Base-by-base conservation (phyloP, 2,888 invertebrate species). In the Melikaiella ostensackeni region DNA sequence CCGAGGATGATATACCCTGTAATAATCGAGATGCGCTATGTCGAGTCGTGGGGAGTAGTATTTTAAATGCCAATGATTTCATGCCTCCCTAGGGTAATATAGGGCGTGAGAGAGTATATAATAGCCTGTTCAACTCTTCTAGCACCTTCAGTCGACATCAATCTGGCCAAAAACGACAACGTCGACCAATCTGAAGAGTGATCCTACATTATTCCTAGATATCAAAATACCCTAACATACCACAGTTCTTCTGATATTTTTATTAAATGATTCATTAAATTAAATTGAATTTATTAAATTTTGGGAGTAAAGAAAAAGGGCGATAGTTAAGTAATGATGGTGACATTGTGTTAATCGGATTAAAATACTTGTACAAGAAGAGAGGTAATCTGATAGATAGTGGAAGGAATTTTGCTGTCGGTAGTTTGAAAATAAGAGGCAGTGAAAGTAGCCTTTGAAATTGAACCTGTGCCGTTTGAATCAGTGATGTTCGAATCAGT, bases 1-100 rank as follows among this genome's bases (percentile, higher is more conserved):
- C 75, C 4, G 75, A 77, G 61, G 70, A 70, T 77, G 70, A 75
- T 75, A 70, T 66, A 77, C 38, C 42, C 59, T 35, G 42, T 74
- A 64, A 75, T 64, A 59, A 63, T 75, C 55, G 74, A 35, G 19
- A 57, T 66, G 38, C 38, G 80, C 78, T 77, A 74, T 77, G 74
- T 30, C 73, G 77, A 66, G 66, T 80, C 76, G 74, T 75, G 80
- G 82, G 83, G 83, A 85, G 88, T 86, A 86, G 84, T 88, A 88
- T 89, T 88, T 88, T 87, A 90, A 90, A 90, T 90, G 90, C 90
- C 90, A 90, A 84, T 88, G 90, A 90, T 90, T 90, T 90, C 85
- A 90, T 88, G 84, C 85, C 85, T 88, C 90, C 90, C 90, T 79
- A 75, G 86, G 82, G 86, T 78, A 77, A 79, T 80, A 77, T n/a